These are phyloP conservation scores for Clusia tigrina DNA, from an alignment of 2,888 invertebrate genomes.

Conservation along the genomic window DNA sequence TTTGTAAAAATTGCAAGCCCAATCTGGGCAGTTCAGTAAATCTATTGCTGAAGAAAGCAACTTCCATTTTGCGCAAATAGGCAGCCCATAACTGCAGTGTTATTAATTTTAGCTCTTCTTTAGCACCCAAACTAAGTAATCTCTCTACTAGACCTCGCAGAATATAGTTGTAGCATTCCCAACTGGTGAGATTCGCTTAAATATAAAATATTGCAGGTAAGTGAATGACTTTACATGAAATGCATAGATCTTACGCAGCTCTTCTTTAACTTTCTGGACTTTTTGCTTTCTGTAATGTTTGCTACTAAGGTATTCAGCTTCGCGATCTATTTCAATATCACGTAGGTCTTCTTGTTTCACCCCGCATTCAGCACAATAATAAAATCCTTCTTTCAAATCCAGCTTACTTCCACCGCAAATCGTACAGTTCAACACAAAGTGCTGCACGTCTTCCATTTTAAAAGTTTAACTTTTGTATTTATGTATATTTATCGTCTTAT, in stretches of 20 bases:
- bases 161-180: constrained; percentile 81
- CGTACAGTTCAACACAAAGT: no score
- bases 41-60: constrained; percentile 68
- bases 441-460: no score
- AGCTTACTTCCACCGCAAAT: constrained; percentile 55
- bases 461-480: no score
- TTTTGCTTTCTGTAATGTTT: constrained; percentile 37
- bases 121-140: constrained; percentile 73
- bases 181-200: constrained; percentile 68
- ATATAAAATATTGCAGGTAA: not conserved
- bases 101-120: constrained; percentile 68
- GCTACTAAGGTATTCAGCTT: constrained; percentile 51
- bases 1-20: constrained; percentile 63
- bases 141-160: constrained; percentile 75
- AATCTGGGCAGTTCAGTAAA: constrained; percentile 66
- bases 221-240: not conserved
- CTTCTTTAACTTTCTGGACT: constrained; percentile 47
- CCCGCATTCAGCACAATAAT: constrained; percentile 62
- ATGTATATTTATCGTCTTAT: no score
- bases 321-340: constrained; percentile 61
- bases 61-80: constrained; percentile 69
- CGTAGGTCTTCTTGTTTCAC: constrained; percentile 57
- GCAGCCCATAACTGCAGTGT: constrained; percentile 71
- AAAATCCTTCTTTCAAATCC: constrained; percentile 57
- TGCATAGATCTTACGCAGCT: constrained; percentile 34